Conservation (phyloP, 2,797 vertebrate species). For the Clarias platycephalus region DNA sequence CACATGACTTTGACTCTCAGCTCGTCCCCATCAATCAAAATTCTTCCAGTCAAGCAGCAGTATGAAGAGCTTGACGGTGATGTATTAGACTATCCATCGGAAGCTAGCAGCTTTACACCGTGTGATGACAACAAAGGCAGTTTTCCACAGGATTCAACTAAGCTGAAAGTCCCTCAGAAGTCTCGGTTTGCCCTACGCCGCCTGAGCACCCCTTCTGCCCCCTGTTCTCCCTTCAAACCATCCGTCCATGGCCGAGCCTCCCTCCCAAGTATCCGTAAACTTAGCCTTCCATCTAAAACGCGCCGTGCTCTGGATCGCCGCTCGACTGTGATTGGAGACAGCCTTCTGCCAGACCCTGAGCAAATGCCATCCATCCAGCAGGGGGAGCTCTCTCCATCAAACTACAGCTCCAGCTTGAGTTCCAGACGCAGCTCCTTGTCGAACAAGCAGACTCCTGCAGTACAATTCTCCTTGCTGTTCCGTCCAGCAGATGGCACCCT, state of each 20-base stretch:
- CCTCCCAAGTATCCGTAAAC: constrained; percentile 72
- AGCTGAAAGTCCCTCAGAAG: constrained; percentile 43
- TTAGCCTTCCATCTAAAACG: constrained; percentile 69
- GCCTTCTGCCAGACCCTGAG: constrained; percentile 37
- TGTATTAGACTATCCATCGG: constrained; percentile 65
- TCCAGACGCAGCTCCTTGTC: constrained; percentile 47
- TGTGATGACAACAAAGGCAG: constrained; percentile 67
- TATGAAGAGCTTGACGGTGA: constrained; percentile 76
- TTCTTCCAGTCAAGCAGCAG: constrained; percentile 73
- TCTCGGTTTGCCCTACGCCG: constrained; percentile 58
- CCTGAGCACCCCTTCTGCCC: constrained; percentile 62
- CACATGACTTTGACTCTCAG: constrained; percentile 63
- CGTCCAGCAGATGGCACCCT: constrained; percentile 67
- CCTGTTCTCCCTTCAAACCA: constrained; percentile 56
- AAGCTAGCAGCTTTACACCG: constrained; percentile 62
- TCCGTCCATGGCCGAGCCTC: constrained; percentile 67
- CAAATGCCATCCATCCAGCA: constrained; percentile 35
- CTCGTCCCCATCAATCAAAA: constrained; percentile 57
- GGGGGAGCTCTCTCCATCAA: constrained; percentile 40
- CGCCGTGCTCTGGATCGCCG: constrained; percentile 64
- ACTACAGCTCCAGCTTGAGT: constrained; percentile 54
- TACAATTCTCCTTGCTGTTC: constrained; percentile 76
- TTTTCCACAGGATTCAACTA: constrained; percentile 58
- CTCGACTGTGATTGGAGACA: constrained; percentile 69
- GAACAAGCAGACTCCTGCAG: constrained; percentile 64